Evolutionary conservation across 1,140 invertebrate genomes (phyloP), one percentile per base, ranked within the genome.

Genomic region (Drosophila persimilis): DNA sequence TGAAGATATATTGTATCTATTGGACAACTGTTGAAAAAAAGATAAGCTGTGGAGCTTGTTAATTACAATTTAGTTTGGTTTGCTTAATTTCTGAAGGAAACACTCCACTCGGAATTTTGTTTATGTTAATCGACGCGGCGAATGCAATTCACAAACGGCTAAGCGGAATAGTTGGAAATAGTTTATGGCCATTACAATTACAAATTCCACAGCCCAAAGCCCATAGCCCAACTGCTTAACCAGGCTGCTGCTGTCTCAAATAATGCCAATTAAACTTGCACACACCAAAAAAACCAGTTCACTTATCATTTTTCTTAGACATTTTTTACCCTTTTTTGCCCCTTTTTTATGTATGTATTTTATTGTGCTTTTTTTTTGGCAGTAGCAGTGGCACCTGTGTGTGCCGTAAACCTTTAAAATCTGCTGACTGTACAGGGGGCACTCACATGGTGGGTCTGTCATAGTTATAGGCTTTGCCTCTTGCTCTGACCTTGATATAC

Each of bases 241-340:
- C 31, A 35, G 31, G 3, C 9, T 13, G 35, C 35, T 39, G 11
- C 35, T 13, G 35, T 39, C 73, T 72, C 83, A 66, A 81, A 88
- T 86, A 86, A 88, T 81, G 61, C 48, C 81, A 88, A 88, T 86
- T 86, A 81, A 86, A 88, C 58, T 88, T 77, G 80, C 77, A 73
- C 69, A 78, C 69, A 78, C 48, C 35, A 2, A 51, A 76, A 56
- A 88, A 86, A 17, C 81, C 83, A 78, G 81, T 86, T 86, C 71
- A 63, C 62, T 80, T 85, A 80, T 48, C 65, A 52, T 64, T 73
- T 39, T 39, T 39, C 35, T 13, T 39, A 39, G 35, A 39, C 35
- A 39, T 39, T 39, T 13, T 39, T 11, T 39, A 39, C 35, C 35
- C 35, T 39, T 39, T 39, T 39, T 39, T 17, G 17, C 17, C 17